Base-by-base conservation (phyloP, 2,888 invertebrate genomes). In the Noctuana brunneofusca region DNA sequence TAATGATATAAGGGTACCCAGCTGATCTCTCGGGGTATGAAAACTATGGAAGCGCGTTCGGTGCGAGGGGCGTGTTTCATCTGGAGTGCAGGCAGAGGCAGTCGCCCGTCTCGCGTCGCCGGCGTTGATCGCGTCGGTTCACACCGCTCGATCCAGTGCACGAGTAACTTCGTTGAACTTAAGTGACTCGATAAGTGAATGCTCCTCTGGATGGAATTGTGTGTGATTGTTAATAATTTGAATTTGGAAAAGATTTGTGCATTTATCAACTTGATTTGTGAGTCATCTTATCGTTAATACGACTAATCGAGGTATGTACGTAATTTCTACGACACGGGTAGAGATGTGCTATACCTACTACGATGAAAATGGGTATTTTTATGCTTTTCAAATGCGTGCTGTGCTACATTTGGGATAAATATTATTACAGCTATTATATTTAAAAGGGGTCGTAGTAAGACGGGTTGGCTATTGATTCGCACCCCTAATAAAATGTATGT, bases 401-500 rank as follows among this genome's bases (percentile, higher is more conserved):
- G 43, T 49, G 57, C 43, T 43, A 56, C 22, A 38, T 27, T 66
- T 54, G 8, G 14, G 49, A 60, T 67, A 65, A 66, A 65, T 65
- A 66, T 69, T 72, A 74, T 74, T 65, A 68, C 65, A 60, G 71
- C 71, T 71, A 76, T 83, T 78, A 77, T 78, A 78, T 79, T 75
- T 73, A 76, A 79, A 77, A 73, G 77, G 81, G 81, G 77, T 75
- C 73, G 72, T 75, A 76, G 76, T 76, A 74, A 49, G 16, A 79
- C 74, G 74, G 75, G 73, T 72, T 71, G 71, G 72, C 79, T 84
- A 87, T 89, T 85, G 89, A 88, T 87, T 88, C 80, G 78, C 78
- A 78, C 84, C 89, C 89, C 89, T 83, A 82, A 87, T 87, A 87
- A 87, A 88, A 85, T 82, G 83, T 82, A 80, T 80, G 79, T 81